Evolutionary conservation across 2,797 vertebrate genomes (phyloP).

Genomic region (Bucorvus abyssinicus): DNA sequence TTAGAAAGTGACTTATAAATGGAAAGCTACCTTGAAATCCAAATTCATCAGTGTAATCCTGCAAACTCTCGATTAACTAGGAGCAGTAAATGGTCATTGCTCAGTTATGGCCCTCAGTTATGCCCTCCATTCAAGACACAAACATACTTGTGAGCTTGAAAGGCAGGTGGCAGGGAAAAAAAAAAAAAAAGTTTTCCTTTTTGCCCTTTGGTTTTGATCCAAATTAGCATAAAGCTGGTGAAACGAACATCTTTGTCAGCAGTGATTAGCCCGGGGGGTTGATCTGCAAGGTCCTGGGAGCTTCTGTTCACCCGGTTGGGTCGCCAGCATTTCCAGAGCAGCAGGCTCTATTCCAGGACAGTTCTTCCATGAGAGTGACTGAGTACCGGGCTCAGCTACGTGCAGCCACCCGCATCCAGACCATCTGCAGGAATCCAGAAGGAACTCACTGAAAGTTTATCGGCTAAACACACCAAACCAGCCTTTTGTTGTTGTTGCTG

Average conservation of each 20-base stretch:
- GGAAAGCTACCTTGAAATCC: neutral
- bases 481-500: no score
- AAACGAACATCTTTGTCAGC: neutral
- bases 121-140: neutral
- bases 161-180: rapidly evolving
- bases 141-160: neutral
- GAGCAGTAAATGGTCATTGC: neutral
- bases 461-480: rapidly evolving
- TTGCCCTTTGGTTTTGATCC: neutral
- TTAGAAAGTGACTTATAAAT: neutral
- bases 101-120: neutral
- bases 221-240: neutral
- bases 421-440: neutral
- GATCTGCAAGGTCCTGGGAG: neutral
- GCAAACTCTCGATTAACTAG: neutral
- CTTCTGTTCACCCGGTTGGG: neutral
- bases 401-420: neutral
- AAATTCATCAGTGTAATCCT: neutral
- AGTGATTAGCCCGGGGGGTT: neutral
- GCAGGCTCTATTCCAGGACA: neutral
- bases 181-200: neutral
- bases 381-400: neutral
- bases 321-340: neutral
- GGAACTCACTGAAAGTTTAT: neutral
- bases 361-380: neutral